Conservation (phyloP, 2,797 vertebrate genomes). For the Amphiprion clarkii region DNA sequence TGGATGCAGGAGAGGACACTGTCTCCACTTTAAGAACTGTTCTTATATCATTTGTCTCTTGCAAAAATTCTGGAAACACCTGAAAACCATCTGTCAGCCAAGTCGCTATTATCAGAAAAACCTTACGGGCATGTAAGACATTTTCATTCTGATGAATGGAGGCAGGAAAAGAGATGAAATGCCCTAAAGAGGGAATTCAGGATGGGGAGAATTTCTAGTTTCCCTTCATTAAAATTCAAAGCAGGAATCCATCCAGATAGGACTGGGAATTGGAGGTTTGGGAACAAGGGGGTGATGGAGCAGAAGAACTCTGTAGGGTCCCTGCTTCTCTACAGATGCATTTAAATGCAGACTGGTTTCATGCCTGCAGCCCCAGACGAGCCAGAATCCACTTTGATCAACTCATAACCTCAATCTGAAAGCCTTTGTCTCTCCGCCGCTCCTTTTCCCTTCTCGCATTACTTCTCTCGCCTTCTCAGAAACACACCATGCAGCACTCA, state of each 20-base stretch:
- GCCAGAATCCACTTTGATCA: slow-evolving; percentile 55
- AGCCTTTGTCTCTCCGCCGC: slow-evolving; percentile 41
- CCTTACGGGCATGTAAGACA: slow-evolving; percentile 7
- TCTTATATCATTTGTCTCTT: slow-evolving; percentile 21
- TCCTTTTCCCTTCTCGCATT: slow-evolving; percentile 29
- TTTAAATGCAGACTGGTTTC: slow-evolving; percentile 60
- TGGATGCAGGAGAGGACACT: slow-evolving; percentile 20
- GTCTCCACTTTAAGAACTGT: slow-evolving; percentile 36
- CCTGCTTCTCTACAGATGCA: slow-evolving; percentile 38
- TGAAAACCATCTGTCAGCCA: slow-evolving; percentile 30
- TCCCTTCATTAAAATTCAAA: slow-evolving; percentile 69
- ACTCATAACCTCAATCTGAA: slow-evolving; percentile 44
- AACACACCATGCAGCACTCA: neutral
- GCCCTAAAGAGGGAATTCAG: slow-evolving; percentile 22
- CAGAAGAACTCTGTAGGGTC: slow-evolving; percentile 32
- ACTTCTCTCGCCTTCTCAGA: neutral
- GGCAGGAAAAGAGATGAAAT: slow-evolving; percentile 39
- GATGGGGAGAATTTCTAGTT: slow-evolving; percentile 24
- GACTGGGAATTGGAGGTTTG: slow-evolving; percentile 56
- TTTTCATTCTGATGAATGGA: slow-evolving; percentile 19
- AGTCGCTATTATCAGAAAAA: slow-evolving; percentile 32
- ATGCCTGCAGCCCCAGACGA: slow-evolving; percentile 29
- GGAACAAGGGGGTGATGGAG: slow-evolving; percentile 47
- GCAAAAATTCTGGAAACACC: slow-evolving; percentile 12
- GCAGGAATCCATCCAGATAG: slow-evolving; percentile 46